Percentiles rank a stretch among this genome's conserved stretches.
These are phyloP conservation scores for Catagonus wagneri DNA, from an alignment of 2,113 vertebrate species.

Conservation along the genomic window DNA sequence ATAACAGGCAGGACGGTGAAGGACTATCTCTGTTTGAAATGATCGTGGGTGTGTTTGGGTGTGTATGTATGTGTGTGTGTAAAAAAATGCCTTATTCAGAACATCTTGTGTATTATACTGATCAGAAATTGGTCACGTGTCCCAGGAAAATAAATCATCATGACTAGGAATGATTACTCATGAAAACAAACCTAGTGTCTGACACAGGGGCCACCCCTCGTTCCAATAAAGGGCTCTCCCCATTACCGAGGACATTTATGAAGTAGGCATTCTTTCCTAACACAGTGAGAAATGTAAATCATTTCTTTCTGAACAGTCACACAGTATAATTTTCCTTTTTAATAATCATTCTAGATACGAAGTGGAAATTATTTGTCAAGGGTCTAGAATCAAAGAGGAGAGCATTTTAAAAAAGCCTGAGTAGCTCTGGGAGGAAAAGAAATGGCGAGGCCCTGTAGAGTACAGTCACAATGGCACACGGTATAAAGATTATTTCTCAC, in stretches of 20 bases:
- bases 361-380: neutral
- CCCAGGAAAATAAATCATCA: neutral
- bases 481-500: neutral
- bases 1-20: neutral
- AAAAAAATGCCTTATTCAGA: neutral
- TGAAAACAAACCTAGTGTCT: neutral
- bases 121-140: neutral
- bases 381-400: neutral
- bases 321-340: neutral
- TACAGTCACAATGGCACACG: neutral
- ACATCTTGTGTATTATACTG: neutral
- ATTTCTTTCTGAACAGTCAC: neutral
- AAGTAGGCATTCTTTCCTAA: neutral
- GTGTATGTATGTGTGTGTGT: neutral
- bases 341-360: neutral
- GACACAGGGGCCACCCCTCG: too few relatives aligned
- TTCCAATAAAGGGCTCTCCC: rapidly evolving
- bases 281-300: neutral
- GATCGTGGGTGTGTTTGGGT: neutral
- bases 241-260: neutral
- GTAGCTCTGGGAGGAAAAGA: neutral
- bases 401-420: neutral
- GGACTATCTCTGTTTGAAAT: neutral
- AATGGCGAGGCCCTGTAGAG: neutral
- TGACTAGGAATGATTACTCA: neutral